phyloP scores from a whole-genome alignment of 2,797 vertebrate species.

The Scyliorhinus canicula region DNA sequence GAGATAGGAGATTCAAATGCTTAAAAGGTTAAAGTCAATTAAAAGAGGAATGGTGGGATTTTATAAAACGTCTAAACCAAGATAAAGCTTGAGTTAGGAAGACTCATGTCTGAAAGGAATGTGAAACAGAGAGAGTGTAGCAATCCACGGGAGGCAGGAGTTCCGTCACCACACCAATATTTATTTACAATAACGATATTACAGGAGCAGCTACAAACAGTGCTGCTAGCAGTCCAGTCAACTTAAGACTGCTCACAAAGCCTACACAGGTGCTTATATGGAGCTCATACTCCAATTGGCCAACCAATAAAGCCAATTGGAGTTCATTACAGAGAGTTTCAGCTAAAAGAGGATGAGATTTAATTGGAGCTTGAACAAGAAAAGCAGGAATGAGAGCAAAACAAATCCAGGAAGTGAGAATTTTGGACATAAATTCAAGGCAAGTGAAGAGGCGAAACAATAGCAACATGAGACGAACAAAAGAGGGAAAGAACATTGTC shows the following conservation, averaged over 20 bases:
- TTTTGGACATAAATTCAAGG: background rate
- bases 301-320: too few species aligned
- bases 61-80: background rate
- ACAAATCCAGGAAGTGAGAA: background rate
- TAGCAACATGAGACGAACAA: background rate
- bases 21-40: background rate
- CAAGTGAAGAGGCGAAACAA: background rate
- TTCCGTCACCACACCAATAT: too few species aligned
- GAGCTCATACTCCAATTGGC: too few species aligned
- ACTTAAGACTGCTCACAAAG: too few species aligned
- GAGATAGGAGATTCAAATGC: background rate
- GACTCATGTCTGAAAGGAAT: background rate
- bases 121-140: background rate
- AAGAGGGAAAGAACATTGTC: background rate
- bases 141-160: too few species aligned
- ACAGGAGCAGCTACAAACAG: too few species aligned
- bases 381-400: background rate
- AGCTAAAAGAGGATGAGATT: background rate
- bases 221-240: too few species aligned
- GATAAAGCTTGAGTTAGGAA: background rate
- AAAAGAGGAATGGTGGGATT: background rate
- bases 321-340: too few species aligned
- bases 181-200: too few species aligned
- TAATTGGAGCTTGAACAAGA: background rate
- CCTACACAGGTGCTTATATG: too few species aligned